phyloP scores from a whole-genome alignment of 2,797 vertebrate species.

The Macropodus opercularis region DNA sequence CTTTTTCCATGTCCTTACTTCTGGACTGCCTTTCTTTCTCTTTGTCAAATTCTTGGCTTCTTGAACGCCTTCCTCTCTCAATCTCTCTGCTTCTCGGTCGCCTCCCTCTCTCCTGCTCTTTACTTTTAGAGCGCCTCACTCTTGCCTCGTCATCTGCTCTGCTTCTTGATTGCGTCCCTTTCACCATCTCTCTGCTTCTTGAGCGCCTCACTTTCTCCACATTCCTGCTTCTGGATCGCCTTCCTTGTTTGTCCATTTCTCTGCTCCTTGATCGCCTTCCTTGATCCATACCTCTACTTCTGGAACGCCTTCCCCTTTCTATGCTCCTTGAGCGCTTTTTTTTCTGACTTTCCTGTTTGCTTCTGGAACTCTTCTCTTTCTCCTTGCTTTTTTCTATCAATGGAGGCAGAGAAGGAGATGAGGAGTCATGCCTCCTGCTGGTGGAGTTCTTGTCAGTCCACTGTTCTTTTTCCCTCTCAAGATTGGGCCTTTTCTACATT shows the following conservation, averaged over 20 bases:
- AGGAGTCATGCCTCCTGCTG: conserved; percentile 68
- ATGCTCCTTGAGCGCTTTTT: too few relatives aligned
- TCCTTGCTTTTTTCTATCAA: conserved; percentile 50
- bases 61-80: conserved; percentile 5
- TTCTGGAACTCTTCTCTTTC: conserved; percentile 26
- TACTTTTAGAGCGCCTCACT: conserved; percentile 22
- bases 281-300: conserved; percentile 14
- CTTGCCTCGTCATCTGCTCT: conserved; percentile 1
- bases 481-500: conserved; percentile 67
- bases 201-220: conserved; percentile 2
- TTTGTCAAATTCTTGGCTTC: conserved; percentile 18
- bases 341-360: too few relatives aligned
- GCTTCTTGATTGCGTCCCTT: conserved; percentile 4
- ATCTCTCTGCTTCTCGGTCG: conserved; percentile 22
- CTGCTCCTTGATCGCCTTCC: conserved; percentile 8
- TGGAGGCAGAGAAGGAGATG: conserved; percentile 69
- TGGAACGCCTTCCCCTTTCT: background rate
- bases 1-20: conserved; percentile 10
- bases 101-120: conserved; percentile 8
- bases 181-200: conserved; percentile 15
- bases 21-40: conserved; percentile 36
- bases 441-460: conserved; percentile 43
- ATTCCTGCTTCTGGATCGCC: conserved; percentile 15
- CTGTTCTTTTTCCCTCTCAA: conserved; percentile 56
- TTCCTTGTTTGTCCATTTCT: too few relatives aligned